Evolutionary conservation across 2,113 vertebrate species (phyloP).

Genomic region (Anser brachyrhynchus): DNA sequence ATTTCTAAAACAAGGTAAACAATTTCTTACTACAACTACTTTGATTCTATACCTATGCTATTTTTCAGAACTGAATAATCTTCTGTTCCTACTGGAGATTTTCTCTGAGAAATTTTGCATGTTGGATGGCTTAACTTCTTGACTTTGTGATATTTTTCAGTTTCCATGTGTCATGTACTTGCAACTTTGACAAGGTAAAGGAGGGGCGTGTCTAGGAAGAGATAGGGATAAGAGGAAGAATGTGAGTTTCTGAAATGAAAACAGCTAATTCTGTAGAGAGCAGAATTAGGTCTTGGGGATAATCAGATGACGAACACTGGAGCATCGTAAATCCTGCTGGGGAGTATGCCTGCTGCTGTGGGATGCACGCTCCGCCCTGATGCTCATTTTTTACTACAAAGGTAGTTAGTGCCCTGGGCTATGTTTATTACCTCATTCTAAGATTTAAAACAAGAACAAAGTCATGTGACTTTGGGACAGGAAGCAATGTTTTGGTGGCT

Average conservation of each 20-base stretch:
- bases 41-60: not conserved
- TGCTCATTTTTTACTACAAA: not conserved
- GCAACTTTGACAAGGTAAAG: not conserved
- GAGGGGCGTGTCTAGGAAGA: not conserved
- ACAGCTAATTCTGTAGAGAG: not conserved
- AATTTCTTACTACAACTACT: not conserved
- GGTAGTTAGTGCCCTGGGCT: not conserved
- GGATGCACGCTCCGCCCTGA: not conserved
- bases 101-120: not conserved
- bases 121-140: not conserved
- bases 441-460: not conserved
- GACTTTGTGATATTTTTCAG: not conserved
- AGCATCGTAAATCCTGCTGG: not conserved
- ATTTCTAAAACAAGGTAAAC: not conserved
- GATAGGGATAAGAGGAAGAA: not conserved
- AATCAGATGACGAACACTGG: not conserved
- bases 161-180: not conserved
- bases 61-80: not conserved
- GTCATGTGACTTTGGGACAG: not conserved
- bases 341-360: fast-evolving
- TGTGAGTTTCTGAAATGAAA: not conserved
- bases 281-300: not conserved
- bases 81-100: not conserved
- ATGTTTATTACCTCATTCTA: not conserved
- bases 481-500: not conserved